Base-by-base conservation (phyloP, 1,140 invertebrate genomes). In the Drosophila kohkoa region DNA sequence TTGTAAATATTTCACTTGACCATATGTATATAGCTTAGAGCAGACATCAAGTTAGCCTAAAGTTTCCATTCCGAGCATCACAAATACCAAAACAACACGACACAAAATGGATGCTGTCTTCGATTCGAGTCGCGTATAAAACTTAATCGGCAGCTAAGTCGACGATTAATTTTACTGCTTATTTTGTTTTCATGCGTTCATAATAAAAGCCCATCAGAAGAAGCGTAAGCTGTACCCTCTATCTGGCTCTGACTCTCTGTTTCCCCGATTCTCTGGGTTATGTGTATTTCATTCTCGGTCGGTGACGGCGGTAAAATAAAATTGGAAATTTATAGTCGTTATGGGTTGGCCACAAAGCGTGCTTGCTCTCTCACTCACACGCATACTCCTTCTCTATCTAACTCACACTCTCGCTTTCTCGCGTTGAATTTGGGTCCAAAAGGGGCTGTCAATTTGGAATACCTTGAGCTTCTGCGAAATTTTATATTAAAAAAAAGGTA, bases 91-190 rank as follows among this genome's bases (percentile, higher is more conserved):
- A 70, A 49, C 41, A 63, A 66, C 32, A 38, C n/a, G 32, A 57
- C 71, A 57, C 71, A 82, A 86, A 87, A 86, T 82, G 82, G 71
- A 73, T 41, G 69, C 82, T 71, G 62, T 71, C 66, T 88, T 60
- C 78, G 64, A 82, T 79, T 54, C 51, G 30, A 69, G 65, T 60
- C 65, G 66, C 64, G 60, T 70, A 60, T 74, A 77, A 75, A 64
- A 63, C 62, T 77, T 77, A 79, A 79, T 77, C 74, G 74, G 64
- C 66, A 45, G 80, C 77, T 88, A 82, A 90, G 86, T 78, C 74
- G 79, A 65, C 87, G 82, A 90, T 87, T 87, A 82, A 90, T 82
- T 90, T 90, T 79, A 90, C 52, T 82, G 82, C 82, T 90, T 90
- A 90, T 89, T 88, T 89, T 86, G 82, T 86, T 86, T 86, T 87